Conservation (phyloP, 1,140 invertebrate species). For the Vollenhovia emeryi region DNA sequence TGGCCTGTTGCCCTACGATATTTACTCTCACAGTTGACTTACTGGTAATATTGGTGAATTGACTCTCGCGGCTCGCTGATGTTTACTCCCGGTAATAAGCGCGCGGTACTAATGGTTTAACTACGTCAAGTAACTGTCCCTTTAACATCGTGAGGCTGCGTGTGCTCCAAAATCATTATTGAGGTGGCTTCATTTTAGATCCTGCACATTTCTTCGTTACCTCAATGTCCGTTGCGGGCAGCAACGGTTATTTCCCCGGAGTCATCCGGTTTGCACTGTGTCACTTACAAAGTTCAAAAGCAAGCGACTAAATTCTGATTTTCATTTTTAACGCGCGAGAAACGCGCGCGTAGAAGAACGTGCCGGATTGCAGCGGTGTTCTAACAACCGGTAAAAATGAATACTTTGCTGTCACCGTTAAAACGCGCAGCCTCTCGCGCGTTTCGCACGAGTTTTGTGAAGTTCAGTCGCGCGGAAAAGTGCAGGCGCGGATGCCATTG, state of each 20-base stretch:
- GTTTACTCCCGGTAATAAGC: slow-evolving; percentile 13
- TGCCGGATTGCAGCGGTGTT: not conserved
- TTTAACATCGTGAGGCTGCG: not conserved
- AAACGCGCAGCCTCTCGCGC: not conserved
- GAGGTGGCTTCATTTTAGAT: not conserved
- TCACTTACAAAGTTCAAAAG: too few relatives aligned
- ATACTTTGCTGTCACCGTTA: not conserved
- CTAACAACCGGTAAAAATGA: not conserved
- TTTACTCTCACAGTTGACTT: not conserved
- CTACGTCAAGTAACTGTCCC: not conserved
- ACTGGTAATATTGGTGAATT: slow-evolving; percentile 7
- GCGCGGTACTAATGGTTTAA: slow-evolving; percentile 3
- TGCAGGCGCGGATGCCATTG: not conserved
- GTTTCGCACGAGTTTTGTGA: not conserved
- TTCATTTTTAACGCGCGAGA: not conserved
- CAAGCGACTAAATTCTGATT: not conserved
- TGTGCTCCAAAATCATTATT: not conserved
- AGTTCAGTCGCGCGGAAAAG: not conserved
- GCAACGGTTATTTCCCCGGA: not conserved
- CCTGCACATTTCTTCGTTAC: not conserved
- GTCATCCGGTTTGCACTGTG: not conserved
- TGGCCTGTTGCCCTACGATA: not conserved
- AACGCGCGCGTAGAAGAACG: not conserved
- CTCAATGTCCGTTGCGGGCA: not conserved
- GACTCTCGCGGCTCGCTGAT: not conserved